Evolutionary conservation across 2,888 invertebrate genomes (phyloP), one percentile per base, ranked within the genome.

Genomic region (Macrosoma leucophasiata): DNA sequence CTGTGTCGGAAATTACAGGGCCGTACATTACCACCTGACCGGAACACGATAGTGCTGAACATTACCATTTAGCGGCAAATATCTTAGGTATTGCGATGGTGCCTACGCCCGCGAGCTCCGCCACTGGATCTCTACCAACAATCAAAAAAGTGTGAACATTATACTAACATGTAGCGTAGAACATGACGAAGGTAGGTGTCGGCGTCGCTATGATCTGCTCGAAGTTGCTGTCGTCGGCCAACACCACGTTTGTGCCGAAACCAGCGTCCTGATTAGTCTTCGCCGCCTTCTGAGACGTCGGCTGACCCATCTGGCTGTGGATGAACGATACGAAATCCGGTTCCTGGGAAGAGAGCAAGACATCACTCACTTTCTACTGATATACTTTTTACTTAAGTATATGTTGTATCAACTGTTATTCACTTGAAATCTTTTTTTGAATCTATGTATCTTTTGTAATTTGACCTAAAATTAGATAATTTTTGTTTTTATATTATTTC

Each of bases 111-210:
- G n/a, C n/a, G n/a, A n/a, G n/a, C n/a, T n/a, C n/a, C n/a, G n/a
- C n/a, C n/a, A n/a, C n/a, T n/a, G n/a, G n/a, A n/a, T n/a, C n/a
- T n/a, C n/a, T n/a, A n/a, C n/a, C n/a, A n/a, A n/a, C n/a, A n/a
- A n/a, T n/a, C 2, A 21, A 25, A 37, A 19, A 6, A 14, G 2
- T 13, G n/a, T 18, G 13, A 15, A 5, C 9, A 23, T 14, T 26
- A 12, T 23, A 73, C 79, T 70, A 45, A 92, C 92, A 93, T 8
- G 90, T 88, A 7, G 92, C 92, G 60, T 90, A 91, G 59, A 92
- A 93, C 91, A 93, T 91, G 39, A 93, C 88, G 31, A 93, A 84
- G 1, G 88, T 86, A 9, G 90, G 89, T 23, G 82, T 84, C 28
- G 86, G 62, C 9, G 85, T 71, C 20, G 82, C 81, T n/a, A 93